Evolutionary conservation across 2,888 invertebrate genomes (phyloP).

Genomic region (Patella ulyssiponensis): DNA sequence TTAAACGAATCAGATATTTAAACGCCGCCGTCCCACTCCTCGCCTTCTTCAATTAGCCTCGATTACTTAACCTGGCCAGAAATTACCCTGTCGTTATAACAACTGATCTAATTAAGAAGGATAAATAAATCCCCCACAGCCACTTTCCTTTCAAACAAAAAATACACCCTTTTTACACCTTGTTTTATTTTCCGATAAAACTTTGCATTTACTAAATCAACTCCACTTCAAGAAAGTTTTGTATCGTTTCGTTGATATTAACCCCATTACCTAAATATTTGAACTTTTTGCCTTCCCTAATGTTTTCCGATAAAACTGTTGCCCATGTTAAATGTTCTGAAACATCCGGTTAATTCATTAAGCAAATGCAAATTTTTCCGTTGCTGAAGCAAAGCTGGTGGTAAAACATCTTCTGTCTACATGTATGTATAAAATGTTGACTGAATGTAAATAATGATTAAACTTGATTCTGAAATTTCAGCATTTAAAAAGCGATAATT

Average conservation of each 20-base stretch:
- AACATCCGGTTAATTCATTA: constrained; percentile 8
- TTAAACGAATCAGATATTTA: constrained; percentile 11
- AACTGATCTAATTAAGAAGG: neutral
- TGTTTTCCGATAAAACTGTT: constrained; percentile 4
- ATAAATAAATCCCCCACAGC: neutral
- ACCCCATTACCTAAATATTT: constrained; percentile 9
- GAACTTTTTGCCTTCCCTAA: neutral
- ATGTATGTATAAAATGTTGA: too few species aligned
- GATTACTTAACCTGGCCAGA: constrained; percentile 3
- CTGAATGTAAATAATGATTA: too few species aligned
- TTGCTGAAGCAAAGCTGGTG: too few species aligned
- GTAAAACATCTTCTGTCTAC: too few species aligned
- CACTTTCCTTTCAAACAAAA: neutral
- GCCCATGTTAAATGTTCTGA: neutral
- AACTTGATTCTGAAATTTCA: too few species aligned
- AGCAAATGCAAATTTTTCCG: neutral
- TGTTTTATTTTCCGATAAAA: neutral
- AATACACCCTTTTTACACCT: neutral
- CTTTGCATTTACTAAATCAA: neutral
- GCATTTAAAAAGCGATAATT: too few species aligned
- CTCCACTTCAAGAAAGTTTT: neutral
- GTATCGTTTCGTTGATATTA: neutral
- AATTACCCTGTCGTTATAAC: neutral
- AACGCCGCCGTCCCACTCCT: constrained; percentile 6
- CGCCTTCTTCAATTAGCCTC: constrained; percentile 7